A percentile compares a stretch with the other conserved stretches of the same genome.
These are phyloP conservation scores for Sinopyrophorus schimmeli DNA, from an alignment of 2,888 invertebrate species.

Conservation along the genomic window DNA sequence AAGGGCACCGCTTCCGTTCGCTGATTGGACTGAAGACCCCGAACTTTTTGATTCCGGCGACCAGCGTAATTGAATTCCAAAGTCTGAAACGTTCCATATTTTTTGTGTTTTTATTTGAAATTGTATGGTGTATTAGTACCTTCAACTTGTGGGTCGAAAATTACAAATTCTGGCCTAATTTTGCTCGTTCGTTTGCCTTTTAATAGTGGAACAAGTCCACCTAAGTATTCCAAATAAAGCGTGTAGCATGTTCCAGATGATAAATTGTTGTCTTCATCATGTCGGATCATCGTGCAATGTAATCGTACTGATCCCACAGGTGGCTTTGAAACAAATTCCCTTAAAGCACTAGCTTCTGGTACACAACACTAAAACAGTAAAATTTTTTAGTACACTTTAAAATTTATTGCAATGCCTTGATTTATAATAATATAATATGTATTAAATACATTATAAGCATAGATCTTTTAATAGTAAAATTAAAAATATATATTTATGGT, in stretches of 20 bases:
- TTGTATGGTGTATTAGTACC: conserved; percentile 54
- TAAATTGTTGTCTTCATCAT: conserved; percentile 79
- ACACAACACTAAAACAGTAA: conserved; percentile 86
- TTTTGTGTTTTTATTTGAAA: too few species aligned
- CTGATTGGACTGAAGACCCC: conserved; percentile 58
- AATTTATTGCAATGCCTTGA: too few species aligned
- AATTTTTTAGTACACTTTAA: too few species aligned
- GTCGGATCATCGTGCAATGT: conserved; percentile 97
- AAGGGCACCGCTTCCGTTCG: conserved; percentile 57
- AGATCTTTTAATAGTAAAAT: too few species aligned
- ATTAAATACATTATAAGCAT: too few species aligned
- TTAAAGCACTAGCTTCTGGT: conserved; percentile 82
- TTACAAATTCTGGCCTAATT: conserved; percentile 96
- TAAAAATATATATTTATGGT: too few species aligned
- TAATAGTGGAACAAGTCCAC: conserved; percentile 92
- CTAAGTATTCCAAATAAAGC: conserved; percentile 91
- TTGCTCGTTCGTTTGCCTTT: conserved; percentile 96
- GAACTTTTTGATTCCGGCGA: conserved; percentile 60
- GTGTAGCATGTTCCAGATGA: conserved; percentile 78
- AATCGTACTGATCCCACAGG: conserved; percentile 82
- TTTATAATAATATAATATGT: too few species aligned
- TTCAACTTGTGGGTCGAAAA: conserved; percentile 88
- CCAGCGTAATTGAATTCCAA: conserved; percentile 46
- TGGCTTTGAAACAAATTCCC: conserved; percentile 92
- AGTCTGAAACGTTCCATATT: conserved; percentile 39